A percentile compares a stretch with the other conserved stretches of the same genome.
Evolutionary conservation across 2,888 invertebrate genomes (phyloP).

Genomic region (Dione juno): DNA sequence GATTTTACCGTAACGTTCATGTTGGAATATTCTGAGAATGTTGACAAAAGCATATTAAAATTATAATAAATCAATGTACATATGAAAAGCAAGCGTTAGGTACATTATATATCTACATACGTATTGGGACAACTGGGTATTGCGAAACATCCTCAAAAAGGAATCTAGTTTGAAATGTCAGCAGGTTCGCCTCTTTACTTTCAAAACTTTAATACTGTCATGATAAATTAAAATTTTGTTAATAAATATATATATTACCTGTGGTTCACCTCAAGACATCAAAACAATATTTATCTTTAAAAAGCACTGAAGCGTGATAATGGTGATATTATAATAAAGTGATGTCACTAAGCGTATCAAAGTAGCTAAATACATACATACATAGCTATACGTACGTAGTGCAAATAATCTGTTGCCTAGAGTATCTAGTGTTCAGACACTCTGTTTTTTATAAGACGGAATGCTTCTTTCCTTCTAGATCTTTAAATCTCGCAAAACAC

Average conservation of each 20-base stretch:
- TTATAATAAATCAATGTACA: conserved; percentile 61
- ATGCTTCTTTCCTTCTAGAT: background rate
- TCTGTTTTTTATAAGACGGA: background rate
- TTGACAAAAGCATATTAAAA: conserved; percentile 59
- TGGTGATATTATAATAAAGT: background rate
- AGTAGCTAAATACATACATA: no score
- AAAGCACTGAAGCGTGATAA: background rate
- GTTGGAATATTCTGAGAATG: conserved; percentile 51
- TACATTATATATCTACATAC: background rate
- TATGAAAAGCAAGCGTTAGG: conserved; percentile 40
- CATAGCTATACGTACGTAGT: no score
- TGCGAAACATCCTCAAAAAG: conserved; percentile 59
- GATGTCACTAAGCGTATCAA: background rate
- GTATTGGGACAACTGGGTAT: conserved; percentile 43
- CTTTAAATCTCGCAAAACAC: background rate
- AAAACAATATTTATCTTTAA: background rate
- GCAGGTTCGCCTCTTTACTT: conserved; percentile 40
- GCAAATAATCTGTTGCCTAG: no score
- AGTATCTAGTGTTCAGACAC: no score
- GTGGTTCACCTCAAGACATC: background rate
- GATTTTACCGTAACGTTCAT: background rate
- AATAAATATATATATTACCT: background rate
- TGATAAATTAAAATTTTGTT: background rate
- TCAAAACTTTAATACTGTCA: conserved; percentile 18
- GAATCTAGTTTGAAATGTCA: conserved; percentile 62